phyloP scores from a whole-genome alignment of 2,888 invertebrate species.

The Chymomyza fuscimana region DNA sequence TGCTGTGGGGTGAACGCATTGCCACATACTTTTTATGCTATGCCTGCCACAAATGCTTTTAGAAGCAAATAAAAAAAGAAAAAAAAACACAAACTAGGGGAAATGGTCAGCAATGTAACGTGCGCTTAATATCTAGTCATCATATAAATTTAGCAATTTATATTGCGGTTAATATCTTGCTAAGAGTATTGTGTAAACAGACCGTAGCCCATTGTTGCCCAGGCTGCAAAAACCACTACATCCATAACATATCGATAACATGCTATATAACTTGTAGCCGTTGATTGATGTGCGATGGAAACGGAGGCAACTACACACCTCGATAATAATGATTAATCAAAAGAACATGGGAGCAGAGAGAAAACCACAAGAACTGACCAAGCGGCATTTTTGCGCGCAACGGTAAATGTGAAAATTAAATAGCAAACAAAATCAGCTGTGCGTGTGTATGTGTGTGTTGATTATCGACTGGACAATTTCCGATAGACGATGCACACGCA shows the following conservation, averaged over 20 bases:
- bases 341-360: conserved; percentile 4
- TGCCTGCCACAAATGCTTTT: conserved; percentile 50
- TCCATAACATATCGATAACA: conserved; percentile 47
- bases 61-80: conserved; percentile 15
- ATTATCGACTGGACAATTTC: conserved; percentile 27
- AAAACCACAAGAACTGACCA: conserved; percentile 49
- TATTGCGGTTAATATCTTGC: conserved; percentile 53
- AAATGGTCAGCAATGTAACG: conserved; percentile 43
- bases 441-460: conserved; percentile 5
- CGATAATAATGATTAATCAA: conserved; percentile 59
- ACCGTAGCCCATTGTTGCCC: background rate
- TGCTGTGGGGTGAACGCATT: background rate
- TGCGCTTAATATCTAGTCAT: conserved; percentile 45
- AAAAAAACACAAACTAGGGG: conserved; percentile 10
- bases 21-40: conserved; percentile 13
- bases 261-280: conserved; percentile 25
- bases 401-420: conserved; percentile 53
- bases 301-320: conserved; percentile 37
- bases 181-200: conserved; percentile 41
- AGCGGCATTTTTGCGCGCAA: conserved; percentile 45
- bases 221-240: background rate
- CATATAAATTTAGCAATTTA: conserved; percentile 13
- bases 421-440: conserved; percentile 37
- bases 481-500: background rate
- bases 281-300: conserved; percentile 52